Conservation (phyloP, 2,113 vertebrate species). For the Pagrus major region DNA sequence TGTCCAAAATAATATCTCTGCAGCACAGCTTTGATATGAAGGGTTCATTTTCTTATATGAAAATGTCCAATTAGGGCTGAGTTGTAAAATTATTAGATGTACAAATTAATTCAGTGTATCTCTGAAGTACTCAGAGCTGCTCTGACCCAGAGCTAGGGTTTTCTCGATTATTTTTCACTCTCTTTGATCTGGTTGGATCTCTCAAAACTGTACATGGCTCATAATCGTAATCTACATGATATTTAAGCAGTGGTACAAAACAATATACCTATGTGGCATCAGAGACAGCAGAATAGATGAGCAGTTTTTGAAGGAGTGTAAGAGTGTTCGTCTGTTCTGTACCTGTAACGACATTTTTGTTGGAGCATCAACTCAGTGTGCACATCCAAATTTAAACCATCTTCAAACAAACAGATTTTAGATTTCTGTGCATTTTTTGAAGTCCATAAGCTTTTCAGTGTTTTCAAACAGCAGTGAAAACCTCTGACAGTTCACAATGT, state of each 20-base stretch:
- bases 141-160: constrained; percentile 31
- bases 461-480: background rate
- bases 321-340: constrained; percentile 13
- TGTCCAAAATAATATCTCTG: constrained; percentile 9
- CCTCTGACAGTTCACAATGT: background rate
- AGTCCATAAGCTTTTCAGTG: background rate
- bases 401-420: background rate
- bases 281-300: constrained; percentile 12
- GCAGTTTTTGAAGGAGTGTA: constrained; percentile 8
- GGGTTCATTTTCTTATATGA: constrained; percentile 18
- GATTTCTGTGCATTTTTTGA: background rate
- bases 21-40: constrained; percentile 14
- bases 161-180: background rate
- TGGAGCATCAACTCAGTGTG: background rate
- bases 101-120: constrained; percentile 62
- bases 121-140: constrained; percentile 27
- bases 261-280: constrained; percentile 45
- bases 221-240: constrained; percentile 45
- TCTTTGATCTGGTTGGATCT: constrained; percentile 38
- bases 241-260: constrained; percentile 47
- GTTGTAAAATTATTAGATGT: constrained; percentile 34
- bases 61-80: constrained; percentile 45
- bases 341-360: constrained; percentile 6
- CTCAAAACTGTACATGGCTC: constrained; percentile 34
- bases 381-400: background rate